Conservation (phyloP, 2,888 invertebrate species). For the Agrotis segetum region DNA sequence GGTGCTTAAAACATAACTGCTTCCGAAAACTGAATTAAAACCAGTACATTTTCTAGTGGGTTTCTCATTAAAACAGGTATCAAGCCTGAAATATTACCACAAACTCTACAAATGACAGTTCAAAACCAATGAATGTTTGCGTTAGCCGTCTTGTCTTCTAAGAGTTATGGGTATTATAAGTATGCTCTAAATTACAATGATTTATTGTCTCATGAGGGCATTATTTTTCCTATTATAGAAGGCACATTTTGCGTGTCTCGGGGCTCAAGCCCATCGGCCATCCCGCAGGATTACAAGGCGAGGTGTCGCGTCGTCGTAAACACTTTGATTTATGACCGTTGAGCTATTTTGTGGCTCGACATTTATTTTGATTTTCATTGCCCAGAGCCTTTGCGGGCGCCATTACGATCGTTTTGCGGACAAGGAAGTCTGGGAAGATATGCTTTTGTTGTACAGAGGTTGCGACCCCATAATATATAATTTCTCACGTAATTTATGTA, state of each 20-base stretch:
- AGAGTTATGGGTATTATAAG: constrained; percentile 61
- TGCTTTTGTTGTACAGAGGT: constrained; percentile 53
- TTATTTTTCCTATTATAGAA: constrained; percentile 70
- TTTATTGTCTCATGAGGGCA: constrained; percentile 64
- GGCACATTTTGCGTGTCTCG: constrained; percentile 63
- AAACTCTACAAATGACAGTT: constrained; percentile 30
- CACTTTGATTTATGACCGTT: constrained; percentile 76
- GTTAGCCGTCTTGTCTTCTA: constrained; percentile 28
- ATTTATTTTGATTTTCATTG: constrained; percentile 76
- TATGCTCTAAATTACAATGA: constrained; percentile 77
- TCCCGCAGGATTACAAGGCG: constrained; percentile 68
- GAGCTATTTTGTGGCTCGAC: constrained; percentile 74
- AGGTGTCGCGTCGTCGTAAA: constrained; percentile 75
- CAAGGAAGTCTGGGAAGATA: constrained; percentile 55
- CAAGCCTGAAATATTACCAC: constrained; percentile 23
- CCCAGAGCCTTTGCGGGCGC: constrained; percentile 52
- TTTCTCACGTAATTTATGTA: constrained; percentile 52
- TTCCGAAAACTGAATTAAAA: constrained; percentile 14
- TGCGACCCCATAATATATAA: constrained; percentile 46
- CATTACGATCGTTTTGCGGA: constrained; percentile 58
- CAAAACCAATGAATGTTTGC: constrained; percentile 35
- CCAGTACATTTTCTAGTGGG: neutral
- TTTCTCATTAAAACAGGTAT: constrained; percentile 14
- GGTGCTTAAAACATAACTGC: constrained; percentile 6
- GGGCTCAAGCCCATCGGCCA: constrained; percentile 46